Conservation (phyloP, 2,797 vertebrate species). For the Tachyglossus aculeatus region DNA sequence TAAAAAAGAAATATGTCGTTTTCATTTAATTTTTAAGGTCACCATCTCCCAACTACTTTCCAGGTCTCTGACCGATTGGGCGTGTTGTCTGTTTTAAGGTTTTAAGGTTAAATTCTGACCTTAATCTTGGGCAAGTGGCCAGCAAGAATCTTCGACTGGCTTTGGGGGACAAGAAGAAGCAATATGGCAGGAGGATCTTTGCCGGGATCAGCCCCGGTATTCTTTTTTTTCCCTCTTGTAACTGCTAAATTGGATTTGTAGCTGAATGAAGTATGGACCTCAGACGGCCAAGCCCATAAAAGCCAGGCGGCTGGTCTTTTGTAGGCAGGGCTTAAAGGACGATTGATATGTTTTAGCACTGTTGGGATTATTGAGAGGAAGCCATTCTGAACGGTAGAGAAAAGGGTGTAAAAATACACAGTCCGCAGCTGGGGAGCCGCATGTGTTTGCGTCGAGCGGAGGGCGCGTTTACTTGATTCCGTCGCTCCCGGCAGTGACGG, state of each 20-base stretch:
- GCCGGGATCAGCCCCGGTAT: constrained; percentile 78
- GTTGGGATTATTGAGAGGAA: constrained; percentile 84
- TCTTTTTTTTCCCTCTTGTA: constrained; percentile 82
- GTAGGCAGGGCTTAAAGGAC: constrained; percentile 84
- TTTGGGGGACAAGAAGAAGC: constrained; percentile 62
- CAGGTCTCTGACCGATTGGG: constrained; percentile 41
- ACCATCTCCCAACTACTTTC: too few species aligned
- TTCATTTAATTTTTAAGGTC: too few species aligned
- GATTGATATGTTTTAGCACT: constrained; percentile 88
- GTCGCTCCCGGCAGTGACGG: constrained; percentile 80
- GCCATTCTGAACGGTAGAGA: constrained; percentile 77
- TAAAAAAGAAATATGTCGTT: too few species aligned
- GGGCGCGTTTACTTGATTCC: constrained; percentile 83
- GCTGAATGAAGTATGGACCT: constrained; percentile 87
- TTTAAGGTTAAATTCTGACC: constrained; percentile 58
- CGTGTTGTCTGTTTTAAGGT: constrained; percentile 54
- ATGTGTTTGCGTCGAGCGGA: constrained; percentile 79
- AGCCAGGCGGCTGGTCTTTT: constrained; percentile 82
- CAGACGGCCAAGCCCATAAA: constrained; percentile 83
- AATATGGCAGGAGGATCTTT: constrained; percentile 69
- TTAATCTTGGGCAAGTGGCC: constrained; percentile 52
- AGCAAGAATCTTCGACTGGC: constrained; percentile 66
- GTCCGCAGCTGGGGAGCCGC: constrained; percentile 84
- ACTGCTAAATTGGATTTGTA: constrained; percentile 91
- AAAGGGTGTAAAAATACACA: constrained; percentile 75